Evolutionary conservation across 2,113 vertebrate genomes (phyloP).

Genomic region (Halichoeres trimaculatus): DNA sequence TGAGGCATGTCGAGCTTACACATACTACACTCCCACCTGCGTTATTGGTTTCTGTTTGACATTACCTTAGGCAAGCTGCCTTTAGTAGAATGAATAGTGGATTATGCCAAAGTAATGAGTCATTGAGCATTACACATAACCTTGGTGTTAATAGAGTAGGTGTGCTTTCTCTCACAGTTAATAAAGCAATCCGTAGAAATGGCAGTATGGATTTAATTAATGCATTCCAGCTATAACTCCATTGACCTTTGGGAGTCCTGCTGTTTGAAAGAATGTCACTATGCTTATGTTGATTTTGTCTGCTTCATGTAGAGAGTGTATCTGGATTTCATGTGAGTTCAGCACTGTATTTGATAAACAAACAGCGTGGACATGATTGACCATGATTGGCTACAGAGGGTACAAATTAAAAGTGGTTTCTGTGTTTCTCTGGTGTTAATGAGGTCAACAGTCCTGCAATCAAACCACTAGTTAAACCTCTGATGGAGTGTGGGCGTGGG

Average conservation of each 20-base stretch:
- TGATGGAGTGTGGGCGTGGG: constrained; percentile 11
- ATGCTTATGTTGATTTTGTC: constrained; percentile 30
- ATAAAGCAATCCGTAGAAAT: constrained; percentile 27
- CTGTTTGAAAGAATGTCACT: constrained; percentile 18
- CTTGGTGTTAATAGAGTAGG: constrained; percentile 10
- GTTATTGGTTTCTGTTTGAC: constrained; percentile 4
- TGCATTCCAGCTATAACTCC: constrained; percentile 9
- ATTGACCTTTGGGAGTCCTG: constrained; percentile 16
- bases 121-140: background rate
- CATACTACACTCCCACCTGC: background rate
- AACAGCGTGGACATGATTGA: constrained; percentile 29
- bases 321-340: constrained; percentile 7
- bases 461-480: constrained; percentile 34
- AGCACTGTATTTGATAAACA: constrained; percentile 25
- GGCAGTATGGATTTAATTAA: constrained; percentile 28
- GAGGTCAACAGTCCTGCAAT: constrained; percentile 33
- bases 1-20: background rate
- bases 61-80: constrained; percentile 5
- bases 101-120: constrained; percentile 12
- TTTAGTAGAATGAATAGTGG: constrained; percentile 16
- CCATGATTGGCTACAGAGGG: constrained; percentile 43
- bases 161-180: constrained; percentile 14
- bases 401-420: constrained; percentile 32
- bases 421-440: constrained; percentile 29
- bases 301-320: constrained; percentile 1